Evolutionary conservation across 2,797 vertebrate species (phyloP).

Genomic region (Hippoglossus hippoglossus): DNA sequence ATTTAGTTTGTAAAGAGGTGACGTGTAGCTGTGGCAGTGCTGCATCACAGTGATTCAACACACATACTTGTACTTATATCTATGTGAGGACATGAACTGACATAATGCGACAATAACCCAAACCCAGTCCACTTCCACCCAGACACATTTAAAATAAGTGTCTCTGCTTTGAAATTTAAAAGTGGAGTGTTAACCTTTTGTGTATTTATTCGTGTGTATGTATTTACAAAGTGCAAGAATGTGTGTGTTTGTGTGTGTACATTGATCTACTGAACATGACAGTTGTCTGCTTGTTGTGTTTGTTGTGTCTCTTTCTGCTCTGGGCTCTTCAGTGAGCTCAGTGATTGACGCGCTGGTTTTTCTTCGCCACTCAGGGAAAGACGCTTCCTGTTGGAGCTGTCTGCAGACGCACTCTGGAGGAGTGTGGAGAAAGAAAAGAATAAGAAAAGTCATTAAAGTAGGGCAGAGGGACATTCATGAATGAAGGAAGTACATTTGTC

Average conservation of each 20-base stretch:
- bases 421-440: neutral
- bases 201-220: neutral
- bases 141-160: neutral
- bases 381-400: conserved; percentile 46
- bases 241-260: conserved; percentile 7
- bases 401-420: conserved; percentile 65
- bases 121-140: too few relatives aligned
- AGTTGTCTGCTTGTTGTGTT: conserved; percentile 82
- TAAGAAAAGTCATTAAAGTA: too few relatives aligned
- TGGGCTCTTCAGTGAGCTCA: conserved; percentile 46
- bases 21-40: neutral
- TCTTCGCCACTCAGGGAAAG: conserved; percentile 26
- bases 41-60: neutral
- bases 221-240: neutral
- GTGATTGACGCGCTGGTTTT: conserved; percentile 27
- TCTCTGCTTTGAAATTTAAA: neutral
- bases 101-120: neutral
- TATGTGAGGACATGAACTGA: neutral
- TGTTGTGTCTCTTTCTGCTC: conserved; percentile 70
- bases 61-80: neutral
- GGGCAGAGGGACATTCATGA: neutral
- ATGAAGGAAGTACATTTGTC: too few relatives aligned
- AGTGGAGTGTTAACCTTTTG: conserved; percentile 1
- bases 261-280: conserved; percentile 85
- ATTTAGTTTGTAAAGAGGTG: neutral